These are phyloP conservation scores for Pseudomyrmex gracilis DNA, from an alignment of 1,140 invertebrate species.

Conservation along the genomic window DNA sequence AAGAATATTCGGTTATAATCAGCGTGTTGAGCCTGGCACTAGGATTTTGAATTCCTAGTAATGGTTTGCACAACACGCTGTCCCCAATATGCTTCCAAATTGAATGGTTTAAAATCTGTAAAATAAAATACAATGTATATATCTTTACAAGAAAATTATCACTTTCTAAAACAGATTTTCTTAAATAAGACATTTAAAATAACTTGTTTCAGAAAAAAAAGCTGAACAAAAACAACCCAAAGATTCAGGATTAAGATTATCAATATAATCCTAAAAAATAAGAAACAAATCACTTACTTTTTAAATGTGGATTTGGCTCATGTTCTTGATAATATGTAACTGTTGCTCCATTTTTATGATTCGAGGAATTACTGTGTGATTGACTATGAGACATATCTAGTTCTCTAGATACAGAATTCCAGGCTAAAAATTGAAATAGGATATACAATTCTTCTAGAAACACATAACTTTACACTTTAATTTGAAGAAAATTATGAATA, in stretches of 20 bases:
- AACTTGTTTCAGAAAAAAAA: not conserved
- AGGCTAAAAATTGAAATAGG: conserved; percentile 75
- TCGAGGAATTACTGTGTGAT: conserved; percentile 78
- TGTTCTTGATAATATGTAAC: conserved; percentile 85
- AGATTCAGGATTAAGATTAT: not conserved
- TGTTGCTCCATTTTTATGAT: conserved; percentile 81
- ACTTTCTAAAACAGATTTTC: not conserved
- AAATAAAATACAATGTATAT: conserved; percentile 25
- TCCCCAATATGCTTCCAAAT: conserved; percentile 88
- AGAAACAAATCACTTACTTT: conserved; percentile 76
- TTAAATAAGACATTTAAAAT: not conserved
- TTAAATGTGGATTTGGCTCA: conserved; percentile 84
- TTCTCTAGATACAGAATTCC: conserved; percentile 84
- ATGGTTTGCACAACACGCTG: conserved; percentile 86
- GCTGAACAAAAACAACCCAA: too few relatives aligned
- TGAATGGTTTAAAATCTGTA: conserved; percentile 88
- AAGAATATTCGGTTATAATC: conserved; percentile 82
- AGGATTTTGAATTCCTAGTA: conserved; percentile 83
- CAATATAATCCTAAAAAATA: not conserved
- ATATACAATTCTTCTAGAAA: conserved; percentile 41
- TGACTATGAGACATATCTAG: conserved; percentile 82
- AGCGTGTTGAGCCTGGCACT: conserved; percentile 81
- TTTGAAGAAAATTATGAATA: not conserved
- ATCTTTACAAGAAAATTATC: not conserved
- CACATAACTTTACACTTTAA: conserved; percentile 40